These are phyloP conservation scores for Pantherophis vulpinus DNA, from an alignment of 2,797 vertebrate genomes.

Conservation along the genomic window DNA sequence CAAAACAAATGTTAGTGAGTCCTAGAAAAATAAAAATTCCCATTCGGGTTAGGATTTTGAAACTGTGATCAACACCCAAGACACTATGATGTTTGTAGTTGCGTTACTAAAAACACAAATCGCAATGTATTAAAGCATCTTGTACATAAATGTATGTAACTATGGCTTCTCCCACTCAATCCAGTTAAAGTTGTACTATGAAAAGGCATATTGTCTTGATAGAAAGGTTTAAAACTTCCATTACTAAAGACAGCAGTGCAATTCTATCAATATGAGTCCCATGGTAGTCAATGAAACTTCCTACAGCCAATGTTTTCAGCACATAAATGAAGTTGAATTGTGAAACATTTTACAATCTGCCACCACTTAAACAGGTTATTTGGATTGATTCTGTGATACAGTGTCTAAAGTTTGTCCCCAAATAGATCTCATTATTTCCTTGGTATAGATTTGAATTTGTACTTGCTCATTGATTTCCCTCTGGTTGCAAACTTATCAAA, in stretches of 20 bases:
- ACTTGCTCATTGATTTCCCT: background rate
- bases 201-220: background rate
- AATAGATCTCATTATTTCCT: background rate
- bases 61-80: constrained; percentile 14
- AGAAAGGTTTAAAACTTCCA: background rate
- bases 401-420: background rate
- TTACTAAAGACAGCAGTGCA: background rate
- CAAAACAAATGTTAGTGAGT: constrained; percentile 40
- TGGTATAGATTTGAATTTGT: background rate
- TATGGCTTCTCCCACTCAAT: background rate
- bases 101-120: background rate
- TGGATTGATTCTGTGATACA: background rate
- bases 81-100: background rate
- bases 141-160: background rate
- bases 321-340: background rate
- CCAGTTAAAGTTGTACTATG: background rate
- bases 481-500: background rate
- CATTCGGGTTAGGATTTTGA: constrained; percentile 40
- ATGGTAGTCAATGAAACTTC: background rate
- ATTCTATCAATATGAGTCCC: background rate
- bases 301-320: background rate
- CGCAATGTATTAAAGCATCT: background rate
- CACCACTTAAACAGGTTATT: background rate
- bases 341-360: background rate
- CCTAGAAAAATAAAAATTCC: constrained; percentile 50